Base-by-base conservation (phyloP, 2,113 vertebrate genomes). In the Sebastes schlegelii region DNA sequence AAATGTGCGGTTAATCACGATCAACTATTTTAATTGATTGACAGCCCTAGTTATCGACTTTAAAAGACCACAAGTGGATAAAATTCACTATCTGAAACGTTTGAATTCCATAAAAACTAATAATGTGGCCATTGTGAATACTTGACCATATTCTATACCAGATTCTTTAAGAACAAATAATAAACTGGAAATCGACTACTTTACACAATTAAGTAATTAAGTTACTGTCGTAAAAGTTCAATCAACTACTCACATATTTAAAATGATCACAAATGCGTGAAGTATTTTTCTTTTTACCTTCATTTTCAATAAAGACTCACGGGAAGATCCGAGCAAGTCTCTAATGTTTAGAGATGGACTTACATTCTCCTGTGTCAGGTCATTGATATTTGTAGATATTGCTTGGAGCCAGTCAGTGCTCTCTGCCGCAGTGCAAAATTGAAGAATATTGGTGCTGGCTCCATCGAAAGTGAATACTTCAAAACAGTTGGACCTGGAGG, bases 381-480 rank as follows among this genome's bases (percentile, higher is more conserved):
- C 94, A 82, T 90, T 95, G 94, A 98, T 97, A 94, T 97, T 98
- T 82, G 96, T 95, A 60, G 96, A 97, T 95, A 99, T 95, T 82
- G 97, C 96, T 92, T 96, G 96, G 88, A 99, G 96, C 98, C 98
- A 99, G 93, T 98, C 98, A 49, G 95, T 94, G 93, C 96, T 95
- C 92, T 99, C 98, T 91, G 96, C 96, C 81, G 96, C 95, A 52
- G 97, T 96, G 95, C 95, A 96, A 93, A 97, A 98, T 91, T 97
- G 97, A 80, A 98, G 97, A 94, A 96, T 93, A 78, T 96, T 97
- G 86, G 96, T 93, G 93, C 95, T 93, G 88, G 95, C 91, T 92
- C 95, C 97, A 88, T 98, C 96, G 86, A 97, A 94, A 88, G 97
- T 95, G 86, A 97, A 94, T 67, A 99, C 95, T 95, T 99, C 96